Evolutionary conservation across 2,113 vertebrate genomes (phyloP), one percentile per base, ranked within the genome.

Genomic region (Perognathus longimembris): DNA sequence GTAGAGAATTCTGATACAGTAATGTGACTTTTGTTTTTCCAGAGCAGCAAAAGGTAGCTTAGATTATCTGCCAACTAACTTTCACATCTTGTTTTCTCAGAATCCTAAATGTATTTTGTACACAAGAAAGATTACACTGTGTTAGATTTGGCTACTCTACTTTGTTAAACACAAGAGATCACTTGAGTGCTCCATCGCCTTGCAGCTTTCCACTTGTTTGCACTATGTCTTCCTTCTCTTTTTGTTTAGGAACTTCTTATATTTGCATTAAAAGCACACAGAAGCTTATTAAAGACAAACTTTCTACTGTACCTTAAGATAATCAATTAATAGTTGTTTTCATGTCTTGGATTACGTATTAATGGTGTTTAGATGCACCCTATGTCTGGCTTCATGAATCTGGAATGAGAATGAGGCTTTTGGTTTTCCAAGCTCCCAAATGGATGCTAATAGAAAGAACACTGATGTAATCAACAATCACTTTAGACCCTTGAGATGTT

Each of bases 121-220:
- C 63, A 32, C 36, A 74, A 84, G 71, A 87, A 92, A 87, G 59
- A 79, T 18, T 38, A 45, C 76, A 70, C 6, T 74, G 28, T 63
- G 42, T 67, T 75, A 89, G 30, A 92, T 28, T 40, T 86, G 70
- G n/a, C 70, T 45, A 6, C 5, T 54, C 28, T 85, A 83, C 34
- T 90, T 88, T 75, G 42, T 76, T 81, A 70, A 75, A 78, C 93
- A 93, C 32, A 54, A 85, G 76, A 88, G n/a, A 93, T 66, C 17
- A 50, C 7, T 80, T 63, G 15, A 61, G 45, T 63, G 28, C 40
- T 64, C 59, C 17, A 6, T 66, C 4, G 21, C 15, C 5, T 86
- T 75, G 24, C 18, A 92, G 7, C 20, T 88, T 93, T 64, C 63
- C 10, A 92, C 20, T 7, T 82, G 12, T 75, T 89, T 77, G 22